These are phyloP conservation scores for Trichomalopsis sarcophagae DNA, from an alignment of 1,140 invertebrate species.

Conservation along the genomic window DNA sequence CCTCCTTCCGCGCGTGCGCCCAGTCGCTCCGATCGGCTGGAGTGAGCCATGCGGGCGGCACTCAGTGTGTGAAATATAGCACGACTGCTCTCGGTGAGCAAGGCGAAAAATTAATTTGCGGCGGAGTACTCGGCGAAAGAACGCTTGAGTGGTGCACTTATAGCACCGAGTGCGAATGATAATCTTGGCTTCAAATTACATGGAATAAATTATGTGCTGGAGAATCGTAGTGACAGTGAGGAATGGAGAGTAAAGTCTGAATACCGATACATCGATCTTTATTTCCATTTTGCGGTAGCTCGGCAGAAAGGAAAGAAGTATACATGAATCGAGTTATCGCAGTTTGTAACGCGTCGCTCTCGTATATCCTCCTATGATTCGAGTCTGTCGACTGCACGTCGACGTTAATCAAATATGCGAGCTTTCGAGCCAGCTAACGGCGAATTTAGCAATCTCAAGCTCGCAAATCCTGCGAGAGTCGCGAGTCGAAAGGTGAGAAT, in stretches of 20 bases:
- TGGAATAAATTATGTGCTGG: neutral
- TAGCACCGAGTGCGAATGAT: neutral
- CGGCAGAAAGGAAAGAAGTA: no score
- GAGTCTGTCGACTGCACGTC: neutral
- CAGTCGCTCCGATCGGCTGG: neutral
- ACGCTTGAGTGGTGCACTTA: neutral
- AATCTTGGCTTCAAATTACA: slow-evolving; percentile 2
- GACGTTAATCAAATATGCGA: slow-evolving; percentile 9
- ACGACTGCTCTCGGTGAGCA: neutral
- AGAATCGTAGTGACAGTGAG: neutral
- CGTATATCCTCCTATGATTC: no score
- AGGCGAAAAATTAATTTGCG: slow-evolving; percentile 39
- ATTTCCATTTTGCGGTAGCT: no score
- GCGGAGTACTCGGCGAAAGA: neutral
- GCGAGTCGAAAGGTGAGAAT: neutral
- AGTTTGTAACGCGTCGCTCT: no score
- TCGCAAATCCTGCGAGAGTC: neutral
- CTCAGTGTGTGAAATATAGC: neutral
- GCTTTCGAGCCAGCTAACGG: neutral
- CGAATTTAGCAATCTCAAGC: slow-evolving; percentile 10
- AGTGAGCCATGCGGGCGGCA: neutral
- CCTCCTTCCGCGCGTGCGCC: neutral
- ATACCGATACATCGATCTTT: no score
- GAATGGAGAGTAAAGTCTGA: no score
- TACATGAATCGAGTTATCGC: no score